Percentiles rank a stretch among this genome's conserved stretches.
Conservation (phyloP, 2,888 invertebrate species). For the Euplexia lucipara region DNA sequence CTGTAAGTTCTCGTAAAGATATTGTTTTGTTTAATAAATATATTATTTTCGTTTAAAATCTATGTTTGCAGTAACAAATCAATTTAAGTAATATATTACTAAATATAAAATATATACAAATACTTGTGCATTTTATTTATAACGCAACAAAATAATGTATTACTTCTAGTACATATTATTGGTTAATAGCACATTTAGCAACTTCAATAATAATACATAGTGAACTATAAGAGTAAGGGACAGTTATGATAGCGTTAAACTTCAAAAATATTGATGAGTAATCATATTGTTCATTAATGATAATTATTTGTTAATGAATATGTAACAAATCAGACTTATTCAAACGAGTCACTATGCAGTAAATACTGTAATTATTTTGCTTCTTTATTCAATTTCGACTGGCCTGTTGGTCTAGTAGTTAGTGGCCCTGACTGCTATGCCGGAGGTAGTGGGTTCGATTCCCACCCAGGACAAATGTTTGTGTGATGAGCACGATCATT, state of each 20-base stretch:
- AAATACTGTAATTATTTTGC: neutral
- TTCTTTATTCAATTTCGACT: neutral
- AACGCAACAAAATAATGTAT: neutral
- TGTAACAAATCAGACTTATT: too few relatives aligned
- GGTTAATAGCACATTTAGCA: too few relatives aligned
- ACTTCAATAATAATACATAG: too few relatives aligned
- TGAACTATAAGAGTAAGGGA: too few relatives aligned
- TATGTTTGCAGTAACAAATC: too few relatives aligned
- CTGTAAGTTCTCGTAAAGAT: neutral
- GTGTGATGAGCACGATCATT: too few relatives aligned
- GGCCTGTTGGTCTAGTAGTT: too few relatives aligned
- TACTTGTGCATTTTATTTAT: neutral
- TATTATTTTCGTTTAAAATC: neutral
- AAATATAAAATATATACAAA: neutral
- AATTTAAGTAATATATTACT: too few relatives aligned
- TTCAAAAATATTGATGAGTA: neutral
- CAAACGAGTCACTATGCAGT: neutral
- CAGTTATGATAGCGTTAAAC: neutral
- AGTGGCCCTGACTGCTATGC: too few relatives aligned
- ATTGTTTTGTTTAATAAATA: neutral
- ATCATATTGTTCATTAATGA: neutral
- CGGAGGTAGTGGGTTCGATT: too few relatives aligned
- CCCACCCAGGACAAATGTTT: too few relatives aligned
- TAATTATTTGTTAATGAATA: neutral
- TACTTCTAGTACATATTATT: too few relatives aligned